Evolutionary conservation across 2,888 invertebrate species (phyloP), one percentile per base, ranked within the genome.

Genomic region (Parochlus steinenii): DNA sequence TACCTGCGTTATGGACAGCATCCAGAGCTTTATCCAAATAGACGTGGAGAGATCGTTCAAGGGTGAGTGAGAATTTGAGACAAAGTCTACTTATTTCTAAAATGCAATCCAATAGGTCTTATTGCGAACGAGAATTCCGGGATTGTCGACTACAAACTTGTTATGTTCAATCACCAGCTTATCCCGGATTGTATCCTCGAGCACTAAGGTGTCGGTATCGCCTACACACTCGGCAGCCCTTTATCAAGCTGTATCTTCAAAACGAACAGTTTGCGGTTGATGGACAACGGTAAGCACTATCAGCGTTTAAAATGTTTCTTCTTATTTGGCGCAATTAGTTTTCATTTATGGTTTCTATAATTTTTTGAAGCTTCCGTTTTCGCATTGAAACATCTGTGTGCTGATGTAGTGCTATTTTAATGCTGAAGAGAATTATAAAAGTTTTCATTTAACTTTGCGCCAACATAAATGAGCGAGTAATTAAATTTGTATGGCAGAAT

Each of bases 211-310:
- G 89, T 69, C 78, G 83, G 52, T 90, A 89, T 56, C 79, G 81
- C 50, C 68, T 90, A 34, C 87, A 86, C 64, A 87, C 87, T 4
- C 65, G 85, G 26, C 68, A 82, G 50, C 85, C 86, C 15, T 87
- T 83, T 63, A 87, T 87, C 54, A 85, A 85, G 61, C 65, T 86
- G 46, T 85, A 87, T 62, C 82, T 87, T 48, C 86, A 87, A 56
- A 87, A 87, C 55, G 86, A 87, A 54, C 86, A 87, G 56, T 89
- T 89, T 62, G 87, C 89, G 55, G 85, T 89, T 46, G 89, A 89
- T 48, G 89, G 89, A 2, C 87, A 89, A 51, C 69, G 58, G 58
- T 58, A 46, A 53, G 55, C 42, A 37, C 33, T 17, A 19, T 28
- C 4, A 5, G 8, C 25, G 22, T 26, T n/a, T n/a, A n/a, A n/a